Conservation (phyloP, 1,140 invertebrate genomes). For the Melanaphis sacchari region DNA sequence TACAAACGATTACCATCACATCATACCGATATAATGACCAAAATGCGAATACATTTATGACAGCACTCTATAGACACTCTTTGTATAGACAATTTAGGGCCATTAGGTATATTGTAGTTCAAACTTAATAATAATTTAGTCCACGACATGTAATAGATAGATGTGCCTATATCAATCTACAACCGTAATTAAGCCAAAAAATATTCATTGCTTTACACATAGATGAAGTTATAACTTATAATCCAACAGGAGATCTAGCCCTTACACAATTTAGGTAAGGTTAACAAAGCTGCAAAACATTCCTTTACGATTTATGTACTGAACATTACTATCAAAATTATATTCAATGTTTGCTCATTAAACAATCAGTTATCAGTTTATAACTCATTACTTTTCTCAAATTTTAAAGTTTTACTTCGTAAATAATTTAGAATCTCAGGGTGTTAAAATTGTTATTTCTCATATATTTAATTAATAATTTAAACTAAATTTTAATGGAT, state of each 20-base stretch:
- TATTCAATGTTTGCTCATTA: background rate
- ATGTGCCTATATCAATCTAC: no score
- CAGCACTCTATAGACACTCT: no score
- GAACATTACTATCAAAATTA: no score
- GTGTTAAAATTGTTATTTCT: background rate
- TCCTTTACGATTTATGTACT: no score
- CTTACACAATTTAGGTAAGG: no score
- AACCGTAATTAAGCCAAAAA: no score
- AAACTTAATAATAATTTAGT: no score
- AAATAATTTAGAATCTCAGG: background rate
- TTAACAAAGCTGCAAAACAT: no score
- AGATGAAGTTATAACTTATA: no score
- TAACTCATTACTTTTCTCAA: background rate
- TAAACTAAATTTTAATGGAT: background rate
- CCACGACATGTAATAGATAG: no score
- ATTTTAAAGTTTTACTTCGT: background rate
- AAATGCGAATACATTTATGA: background rate
- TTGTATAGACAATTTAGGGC: background rate
- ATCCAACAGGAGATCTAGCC: no score
- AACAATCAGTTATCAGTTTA: background rate
- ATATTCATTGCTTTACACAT: no score
- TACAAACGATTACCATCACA: background rate
- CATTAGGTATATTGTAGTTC: background rate
- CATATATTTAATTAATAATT: background rate
- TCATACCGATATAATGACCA: background rate